These are phyloP conservation scores for Alauda arvensis DNA, from an alignment of 2,797 vertebrate genomes.

Conservation along the genomic window DNA sequence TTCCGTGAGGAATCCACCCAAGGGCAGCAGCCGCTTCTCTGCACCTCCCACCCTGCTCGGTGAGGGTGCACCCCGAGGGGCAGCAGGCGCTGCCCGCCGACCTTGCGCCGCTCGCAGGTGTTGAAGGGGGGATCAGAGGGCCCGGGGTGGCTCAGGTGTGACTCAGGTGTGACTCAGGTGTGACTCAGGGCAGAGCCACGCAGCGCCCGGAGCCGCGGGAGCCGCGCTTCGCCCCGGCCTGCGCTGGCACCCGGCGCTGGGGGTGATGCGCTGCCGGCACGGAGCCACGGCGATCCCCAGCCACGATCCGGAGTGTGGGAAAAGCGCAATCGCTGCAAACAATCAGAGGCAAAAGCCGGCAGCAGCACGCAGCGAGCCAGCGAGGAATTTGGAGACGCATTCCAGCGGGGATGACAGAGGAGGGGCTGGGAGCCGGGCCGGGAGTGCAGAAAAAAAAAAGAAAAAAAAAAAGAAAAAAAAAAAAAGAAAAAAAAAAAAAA, in stretches of 20 bases:
- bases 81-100: background rate
- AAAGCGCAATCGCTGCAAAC: slow-evolving; percentile 53
- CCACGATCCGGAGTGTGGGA: slow-evolving; percentile 54
- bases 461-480: background rate
- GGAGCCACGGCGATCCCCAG: slow-evolving; percentile 40
- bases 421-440: background rate
- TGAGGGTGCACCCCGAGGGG: background rate
- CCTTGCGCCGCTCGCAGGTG: background rate
- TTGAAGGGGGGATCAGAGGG: background rate
- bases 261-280: slow-evolving; percentile 19
- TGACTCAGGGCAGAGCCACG: slow-evolving; percentile 42
- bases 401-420: slow-evolving; percentile 32
- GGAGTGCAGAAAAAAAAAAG: background rate
- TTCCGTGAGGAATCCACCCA: fast-evolving
- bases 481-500: background rate
- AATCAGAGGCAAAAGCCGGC: slow-evolving; percentile 50
- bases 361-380: slow-evolving; percentile 49
- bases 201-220: background rate
- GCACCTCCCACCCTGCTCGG: no score
- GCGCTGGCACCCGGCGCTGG: background rate
- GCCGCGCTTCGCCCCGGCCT: background rate
- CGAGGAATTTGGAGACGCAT: background rate
- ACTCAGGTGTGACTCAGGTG: slow-evolving; percentile 13
- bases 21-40: background rate
- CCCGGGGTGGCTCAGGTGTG: background rate